A percentile compares a stretch with the other conserved stretches of the same genome.
These are phyloP conservation scores for Sigmodon hispidus DNA, from an alignment of 2,113 vertebrate genomes.

Conservation along the genomic window DNA sequence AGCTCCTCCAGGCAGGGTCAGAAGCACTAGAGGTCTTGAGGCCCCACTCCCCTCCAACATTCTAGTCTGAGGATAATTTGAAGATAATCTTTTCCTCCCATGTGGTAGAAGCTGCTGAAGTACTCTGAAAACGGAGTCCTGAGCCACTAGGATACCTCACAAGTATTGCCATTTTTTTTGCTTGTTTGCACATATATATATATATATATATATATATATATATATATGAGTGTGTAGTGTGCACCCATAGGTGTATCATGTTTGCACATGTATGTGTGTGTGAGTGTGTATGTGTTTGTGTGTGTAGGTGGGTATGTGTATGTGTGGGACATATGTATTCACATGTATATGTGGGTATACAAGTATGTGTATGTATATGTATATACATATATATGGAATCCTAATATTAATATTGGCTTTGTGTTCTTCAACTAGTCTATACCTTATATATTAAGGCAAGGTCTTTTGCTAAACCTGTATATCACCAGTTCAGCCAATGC, in stretches of 20 bases:
- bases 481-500: background rate
- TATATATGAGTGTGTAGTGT: background rate
- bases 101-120: background rate
- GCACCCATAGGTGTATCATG: background rate
- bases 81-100: background rate
- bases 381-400: background rate
- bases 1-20: background rate
- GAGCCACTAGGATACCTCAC: background rate
- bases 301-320: background rate
- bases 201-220: too few relatives aligned
- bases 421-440: background rate
- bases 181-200: too few relatives aligned
- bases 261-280: background rate
- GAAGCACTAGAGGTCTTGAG: background rate
- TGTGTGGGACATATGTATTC: background rate
- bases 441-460: background rate
- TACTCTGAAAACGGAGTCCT: background rate
- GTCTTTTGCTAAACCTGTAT: background rate
- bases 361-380: too few relatives aligned
- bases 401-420: background rate
- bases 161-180: background rate
- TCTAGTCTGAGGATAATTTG: background rate
- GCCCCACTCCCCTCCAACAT: accelerated
- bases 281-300: background rate
- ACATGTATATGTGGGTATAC: too few relatives aligned